Evolutionary conservation across 1,140 invertebrate genomes (phyloP), one percentile per base, ranked within the genome.

Genomic region (Drosophila baimaii): DNA sequence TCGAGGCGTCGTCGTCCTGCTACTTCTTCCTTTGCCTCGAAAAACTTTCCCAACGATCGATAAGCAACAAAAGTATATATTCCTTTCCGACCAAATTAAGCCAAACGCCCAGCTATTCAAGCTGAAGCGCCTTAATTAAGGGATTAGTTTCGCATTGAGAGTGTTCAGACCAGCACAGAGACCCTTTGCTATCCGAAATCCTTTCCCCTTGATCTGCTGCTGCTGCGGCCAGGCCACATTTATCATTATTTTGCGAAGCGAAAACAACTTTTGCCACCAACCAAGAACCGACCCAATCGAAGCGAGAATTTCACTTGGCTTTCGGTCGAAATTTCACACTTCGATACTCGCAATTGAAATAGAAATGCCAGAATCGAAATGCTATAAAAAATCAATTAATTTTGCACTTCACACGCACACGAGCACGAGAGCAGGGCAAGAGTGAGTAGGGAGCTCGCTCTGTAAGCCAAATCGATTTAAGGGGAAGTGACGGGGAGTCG

Each of bases 361-460:
- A 46, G 49, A 76, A 82, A 77, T 76, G 76, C 46, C 23, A 21
- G 59, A 35, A 56, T 57, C 44, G 19, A 64, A 57, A 39, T 58
- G 54, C 71, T 66, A 83, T 83, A 84, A 79, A 83, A 88, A 86
- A 86, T 83, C 84, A 86, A 86, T 86, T 86, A 86, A 83, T 79
- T 88, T 86, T 77, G 63, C 63, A 65, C 79, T 86, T 79, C 51
- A 72, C 83, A 89, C 70, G 78, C 84, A 51, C 66, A 68, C 31
- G 25, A 55, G 57, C 41, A 33, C 13, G 19, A 31, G 1, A 39
- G 9, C 19, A 4, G 29, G 8, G 12, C 12, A 6, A n/a, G 9
- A 35, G 10, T 21, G 21, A 23, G 41, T 27, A 27, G 3, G 25
- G 25, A 21, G 41, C 25, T 27, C 10, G n/a, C 12, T 17, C 49